Evolutionary conservation across 2,797 vertebrate species (phyloP).

Genomic region (Phalanger gymnotis): DNA sequence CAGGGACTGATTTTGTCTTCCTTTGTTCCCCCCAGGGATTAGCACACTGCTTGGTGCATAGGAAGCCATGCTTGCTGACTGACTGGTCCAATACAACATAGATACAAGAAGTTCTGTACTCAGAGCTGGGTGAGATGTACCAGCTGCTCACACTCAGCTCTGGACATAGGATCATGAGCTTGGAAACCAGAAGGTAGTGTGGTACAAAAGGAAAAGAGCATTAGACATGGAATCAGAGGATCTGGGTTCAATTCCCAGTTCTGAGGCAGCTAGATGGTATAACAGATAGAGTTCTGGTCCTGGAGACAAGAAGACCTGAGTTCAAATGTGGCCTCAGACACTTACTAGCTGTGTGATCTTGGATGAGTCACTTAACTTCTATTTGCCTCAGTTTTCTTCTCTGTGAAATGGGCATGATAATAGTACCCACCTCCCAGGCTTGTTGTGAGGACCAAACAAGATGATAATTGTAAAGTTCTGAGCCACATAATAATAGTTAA

Average conservation of each 20-base stretch:
- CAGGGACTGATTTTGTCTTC: not conserved
- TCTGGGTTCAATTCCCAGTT: not conserved
- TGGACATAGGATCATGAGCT: not conserved
- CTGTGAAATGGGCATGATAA: not conserved
- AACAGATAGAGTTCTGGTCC: not conserved
- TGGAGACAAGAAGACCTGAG: not conserved
- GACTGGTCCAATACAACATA: not conserved
- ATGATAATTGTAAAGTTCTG: not conserved
- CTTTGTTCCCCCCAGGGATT: not conserved
- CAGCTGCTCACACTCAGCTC: not conserved
- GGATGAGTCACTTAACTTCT: not conserved
- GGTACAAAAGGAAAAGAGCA: not conserved
- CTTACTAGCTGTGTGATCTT: not conserved
- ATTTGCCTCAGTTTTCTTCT: not conserved
- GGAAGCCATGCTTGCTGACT: not conserved
- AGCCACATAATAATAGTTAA: not conserved
- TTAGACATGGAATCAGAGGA: not conserved
- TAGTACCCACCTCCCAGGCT: not conserved
- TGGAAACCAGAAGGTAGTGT: not conserved
- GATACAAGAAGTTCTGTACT: not conserved
- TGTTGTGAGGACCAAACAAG: not conserved
- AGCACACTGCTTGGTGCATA: not conserved
- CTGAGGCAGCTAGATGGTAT: not conserved
- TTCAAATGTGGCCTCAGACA: not conserved
- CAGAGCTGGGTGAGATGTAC: not conserved